Conservation (phyloP, 2,113 vertebrate genomes). For the Epinephelus lanceolatus region DNA sequence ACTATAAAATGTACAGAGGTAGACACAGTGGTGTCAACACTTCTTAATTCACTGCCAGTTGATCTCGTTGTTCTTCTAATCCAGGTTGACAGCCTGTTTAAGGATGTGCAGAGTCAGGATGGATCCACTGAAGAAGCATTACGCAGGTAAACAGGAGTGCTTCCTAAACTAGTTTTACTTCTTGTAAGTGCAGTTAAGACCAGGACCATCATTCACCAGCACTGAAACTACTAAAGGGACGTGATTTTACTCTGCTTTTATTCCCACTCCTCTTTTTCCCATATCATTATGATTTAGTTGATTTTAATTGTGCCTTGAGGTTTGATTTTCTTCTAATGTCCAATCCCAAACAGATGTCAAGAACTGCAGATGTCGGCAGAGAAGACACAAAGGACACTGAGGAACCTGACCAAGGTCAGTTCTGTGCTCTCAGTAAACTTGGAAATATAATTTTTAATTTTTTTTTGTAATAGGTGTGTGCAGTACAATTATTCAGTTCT, state of each 20-base stretch:
- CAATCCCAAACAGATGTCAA: slow-evolving; percentile 71
- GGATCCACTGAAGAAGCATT: slow-evolving; percentile 61
- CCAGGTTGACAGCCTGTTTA: slow-evolving; percentile 71
- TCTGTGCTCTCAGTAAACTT: background rate
- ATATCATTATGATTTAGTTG: background rate
- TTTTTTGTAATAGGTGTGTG: background rate
- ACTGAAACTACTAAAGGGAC: background rate
- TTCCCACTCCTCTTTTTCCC: background rate
- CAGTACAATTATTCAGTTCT: background rate
- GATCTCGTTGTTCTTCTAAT: background rate
- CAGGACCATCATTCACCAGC: background rate
- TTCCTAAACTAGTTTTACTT: background rate
- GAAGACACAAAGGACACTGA: slow-evolving; percentile 70
- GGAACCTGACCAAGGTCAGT: slow-evolving; percentile 79
- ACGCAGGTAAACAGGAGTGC: slow-evolving; percentile 58
- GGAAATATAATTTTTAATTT: too few species aligned
- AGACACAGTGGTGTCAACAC: background rate
- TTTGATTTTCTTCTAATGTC: background rate
- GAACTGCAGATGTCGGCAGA: slow-evolving; percentile 73
- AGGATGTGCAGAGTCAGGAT: slow-evolving; percentile 49
- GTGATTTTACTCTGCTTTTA: background rate
- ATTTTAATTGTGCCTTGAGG: background rate
- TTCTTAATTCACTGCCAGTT: background rate
- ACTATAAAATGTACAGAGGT: background rate
- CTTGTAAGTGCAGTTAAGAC: background rate